Evolutionary conservation across 1,140 invertebrate species (phyloP).

Genomic region (Platorchestia sp.): DNA sequence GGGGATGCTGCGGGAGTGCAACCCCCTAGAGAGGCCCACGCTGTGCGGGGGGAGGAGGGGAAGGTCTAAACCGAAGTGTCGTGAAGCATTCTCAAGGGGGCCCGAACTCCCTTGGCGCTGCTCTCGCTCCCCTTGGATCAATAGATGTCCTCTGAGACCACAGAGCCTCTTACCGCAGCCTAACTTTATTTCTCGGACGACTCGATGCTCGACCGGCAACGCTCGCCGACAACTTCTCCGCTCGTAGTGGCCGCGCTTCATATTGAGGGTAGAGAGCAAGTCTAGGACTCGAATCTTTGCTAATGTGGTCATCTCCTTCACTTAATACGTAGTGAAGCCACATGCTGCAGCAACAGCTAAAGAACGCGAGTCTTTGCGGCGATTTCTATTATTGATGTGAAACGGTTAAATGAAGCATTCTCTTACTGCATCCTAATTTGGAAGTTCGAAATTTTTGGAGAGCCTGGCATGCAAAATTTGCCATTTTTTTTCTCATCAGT

Average conservation of each 20-base stretch:
- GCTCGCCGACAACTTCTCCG: constrained; percentile 14
- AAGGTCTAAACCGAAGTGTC: constrained; percentile 48
- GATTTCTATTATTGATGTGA: too few relatives aligned
- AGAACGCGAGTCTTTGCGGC: too few relatives aligned
- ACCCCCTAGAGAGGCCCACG: constrained; percentile 10
- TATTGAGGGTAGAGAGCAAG: too few relatives aligned
- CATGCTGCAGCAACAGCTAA: too few relatives aligned
- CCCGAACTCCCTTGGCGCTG: constrained; percentile 37
- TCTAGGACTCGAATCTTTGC: too few relatives aligned
- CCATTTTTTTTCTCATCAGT: too few relatives aligned
- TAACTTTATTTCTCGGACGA: constrained; percentile 38
- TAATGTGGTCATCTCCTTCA: too few relatives aligned
- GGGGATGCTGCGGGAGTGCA: neutral
- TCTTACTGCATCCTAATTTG: too few relatives aligned
- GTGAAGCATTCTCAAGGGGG: constrained; percentile 54
- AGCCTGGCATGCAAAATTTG: too few relatives aligned
- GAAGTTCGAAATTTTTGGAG: too few relatives aligned
- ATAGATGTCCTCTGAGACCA: constrained; percentile 52
- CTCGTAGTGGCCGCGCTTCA: neutral
- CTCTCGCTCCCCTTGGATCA: constrained; percentile 50
- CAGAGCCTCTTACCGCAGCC: constrained; percentile 46
- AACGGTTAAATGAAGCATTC: too few relatives aligned
- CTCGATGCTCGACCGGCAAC: neutral
- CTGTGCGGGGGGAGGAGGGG: neutral
- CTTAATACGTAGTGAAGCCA: too few relatives aligned